Percentiles rank a stretch among this genome's conserved stretches.
These are phyloP conservation scores for Pherbina coryleti DNA, from an alignment of 2,888 invertebrate species.

Conservation along the genomic window DNA sequence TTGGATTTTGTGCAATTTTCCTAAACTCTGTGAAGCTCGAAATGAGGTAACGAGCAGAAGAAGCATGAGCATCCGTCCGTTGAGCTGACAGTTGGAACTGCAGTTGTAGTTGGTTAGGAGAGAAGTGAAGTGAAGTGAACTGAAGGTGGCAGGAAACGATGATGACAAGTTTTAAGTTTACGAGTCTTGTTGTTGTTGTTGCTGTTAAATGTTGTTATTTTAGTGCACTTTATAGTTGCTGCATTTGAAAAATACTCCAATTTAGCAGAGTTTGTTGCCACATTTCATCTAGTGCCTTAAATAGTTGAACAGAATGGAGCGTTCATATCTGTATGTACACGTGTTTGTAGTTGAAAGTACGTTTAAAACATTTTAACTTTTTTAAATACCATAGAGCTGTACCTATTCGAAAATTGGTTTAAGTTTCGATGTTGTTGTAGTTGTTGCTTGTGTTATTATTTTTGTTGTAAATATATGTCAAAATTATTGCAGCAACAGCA, in stretches of 20 bases:
- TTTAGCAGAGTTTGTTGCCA: conserved; percentile 4
- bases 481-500: not conserved
- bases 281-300: not conserved
- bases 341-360: too few relatives aligned
- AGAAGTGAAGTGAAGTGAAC: not conserved
- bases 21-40: not conserved
- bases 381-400: too few relatives aligned
- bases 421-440: too few relatives aligned
- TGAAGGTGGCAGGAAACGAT: not conserved
- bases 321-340: too few relatives aligned
- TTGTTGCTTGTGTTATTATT: not conserved
- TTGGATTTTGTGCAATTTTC: not conserved
- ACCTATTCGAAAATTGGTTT: too few relatives aligned
- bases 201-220: not conserved
- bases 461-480: not conserved
- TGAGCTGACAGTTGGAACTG: too few relatives aligned
- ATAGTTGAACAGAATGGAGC: not conserved
- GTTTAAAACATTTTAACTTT: too few relatives aligned
- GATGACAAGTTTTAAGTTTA: conserved; percentile 10
- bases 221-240: not conserved
- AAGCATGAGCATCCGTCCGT: too few relatives aligned
- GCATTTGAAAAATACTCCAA: not conserved
- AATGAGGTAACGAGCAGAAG: too few relatives aligned
- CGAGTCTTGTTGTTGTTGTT: not conserved
- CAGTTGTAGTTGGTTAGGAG: not conserved